Percentiles rank a stretch among this genome's conserved stretches.
These are phyloP conservation scores for Bryconaethiops microstoma DNA, from an alignment of 2,797 vertebrate genomes.

Conservation along the genomic window DNA sequence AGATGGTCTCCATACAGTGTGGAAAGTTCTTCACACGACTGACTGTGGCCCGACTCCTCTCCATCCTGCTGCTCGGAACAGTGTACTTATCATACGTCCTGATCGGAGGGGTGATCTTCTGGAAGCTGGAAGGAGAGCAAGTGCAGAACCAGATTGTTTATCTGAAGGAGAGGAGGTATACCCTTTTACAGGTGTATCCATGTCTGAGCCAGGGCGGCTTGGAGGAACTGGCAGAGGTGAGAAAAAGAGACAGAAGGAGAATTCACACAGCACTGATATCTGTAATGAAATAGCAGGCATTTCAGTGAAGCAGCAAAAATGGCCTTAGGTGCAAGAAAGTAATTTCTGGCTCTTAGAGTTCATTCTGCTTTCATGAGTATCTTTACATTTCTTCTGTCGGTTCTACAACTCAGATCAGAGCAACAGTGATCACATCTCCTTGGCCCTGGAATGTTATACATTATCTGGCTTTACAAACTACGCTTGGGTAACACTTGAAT, in stretches of 20 bases:
- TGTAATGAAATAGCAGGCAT: neutral
- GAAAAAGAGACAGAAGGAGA: conserved; percentile 24
- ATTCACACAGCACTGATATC: neutral
- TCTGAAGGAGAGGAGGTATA: conserved; percentile 58
- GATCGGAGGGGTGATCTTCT: conserved; percentile 77
- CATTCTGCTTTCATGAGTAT: neutral
- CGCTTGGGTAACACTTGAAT: neutral
- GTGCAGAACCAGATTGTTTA: conserved; percentile 55
- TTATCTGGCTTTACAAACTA: neutral
- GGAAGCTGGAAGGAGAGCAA: conserved; percentile 74
- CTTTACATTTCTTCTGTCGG: neutral
- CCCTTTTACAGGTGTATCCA: conserved; percentile 62
- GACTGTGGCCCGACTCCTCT: conserved; percentile 62
- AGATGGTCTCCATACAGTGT: conserved; percentile 27
- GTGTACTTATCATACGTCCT: conserved; percentile 75
- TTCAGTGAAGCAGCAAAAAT: neutral
- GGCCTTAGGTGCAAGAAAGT: neutral
- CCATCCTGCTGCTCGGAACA: conserved; percentile 72
- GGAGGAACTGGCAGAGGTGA: conserved; percentile 71
- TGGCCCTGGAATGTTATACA: neutral
- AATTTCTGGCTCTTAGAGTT: neutral
- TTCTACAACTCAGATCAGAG: neutral
- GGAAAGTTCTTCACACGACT: conserved; percentile 34
- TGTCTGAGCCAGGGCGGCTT: conserved; percentile 73
- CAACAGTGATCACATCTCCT: neutral